Evolutionary conservation across 2,113 vertebrate species (phyloP), one percentile per base, ranked within the genome.

Genomic region (Hemichromis elongatus): DNA sequence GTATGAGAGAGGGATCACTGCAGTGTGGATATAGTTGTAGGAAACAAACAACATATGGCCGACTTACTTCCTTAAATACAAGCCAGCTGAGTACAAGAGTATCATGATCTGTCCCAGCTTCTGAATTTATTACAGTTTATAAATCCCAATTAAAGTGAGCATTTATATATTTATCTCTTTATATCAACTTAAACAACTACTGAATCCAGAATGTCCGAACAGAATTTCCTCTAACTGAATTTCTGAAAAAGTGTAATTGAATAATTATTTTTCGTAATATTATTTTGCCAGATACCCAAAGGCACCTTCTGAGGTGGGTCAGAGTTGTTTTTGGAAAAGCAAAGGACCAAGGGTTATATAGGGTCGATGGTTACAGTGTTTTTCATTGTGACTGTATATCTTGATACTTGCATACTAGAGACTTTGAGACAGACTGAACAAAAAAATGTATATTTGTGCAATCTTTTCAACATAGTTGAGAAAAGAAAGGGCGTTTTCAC

Each of bases 1-100:
- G 59, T 53, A 59, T 79, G 87, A 82, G 70, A 21, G 85, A 35
- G 28, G 84, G 86, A 92, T 95, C 87, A 55, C 92, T 94, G 61
- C 35, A 50, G 79, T 9, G 3, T 28, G 77, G 70, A 82, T 50
- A 16, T 24, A 42, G 77, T 77, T 82, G 80, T 66, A 40, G n/a
- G 68, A 85, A 82, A 85, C 82, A 86, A 50, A 77, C 70, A 81
- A 59, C 30, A 26, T 63, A 26, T 47, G 40, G n/a, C 80, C 9
- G 78, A 42, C 52, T 77, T 83, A 77, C 77, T 73, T 47, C 55
- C 77, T 33, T 45, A 68, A 79, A 87, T 55, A 61, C 77, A 86
- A 52, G 61, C 68, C 84, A 77, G 21, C 53, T 42, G 37, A 24
- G 18, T 55, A n/a, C 55, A 54, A 80, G 86, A 63, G 42, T 9